Evolutionary conservation across 2,797 vertebrate species (phyloP).

Genomic region (Sebastes trivittatus): DNA sequence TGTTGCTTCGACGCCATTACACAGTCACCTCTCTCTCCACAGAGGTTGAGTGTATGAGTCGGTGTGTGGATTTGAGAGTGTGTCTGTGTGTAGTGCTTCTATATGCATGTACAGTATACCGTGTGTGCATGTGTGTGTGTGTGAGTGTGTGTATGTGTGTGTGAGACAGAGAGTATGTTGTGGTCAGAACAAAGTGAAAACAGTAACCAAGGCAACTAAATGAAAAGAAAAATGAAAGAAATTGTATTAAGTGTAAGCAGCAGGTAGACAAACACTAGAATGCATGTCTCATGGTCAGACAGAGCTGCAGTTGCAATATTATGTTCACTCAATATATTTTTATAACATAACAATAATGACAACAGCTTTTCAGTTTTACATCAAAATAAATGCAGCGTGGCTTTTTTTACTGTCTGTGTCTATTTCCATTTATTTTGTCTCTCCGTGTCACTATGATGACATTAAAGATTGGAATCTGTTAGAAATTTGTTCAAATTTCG

Average conservation of each 20-base stretch:
- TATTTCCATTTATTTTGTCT: not conserved
- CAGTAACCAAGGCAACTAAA: conserved; percentile 27
- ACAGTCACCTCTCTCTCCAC: conserved; percentile 7
- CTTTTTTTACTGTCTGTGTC: not conserved
- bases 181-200: not conserved
- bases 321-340: not conserved
- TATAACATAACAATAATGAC: not conserved
- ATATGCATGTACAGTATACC: not conserved
- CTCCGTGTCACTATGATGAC: not conserved
- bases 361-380: not conserved
- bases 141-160: not conserved
- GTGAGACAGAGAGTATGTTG: not conserved
- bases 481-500: not conserved
- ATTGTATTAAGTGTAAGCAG: not conserved
- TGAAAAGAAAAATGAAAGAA: conserved; percentile 1
- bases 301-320: not conserved
- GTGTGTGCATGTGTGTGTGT: not conserved
- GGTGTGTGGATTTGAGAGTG: not conserved
- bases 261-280: not conserved
- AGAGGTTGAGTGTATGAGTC: not conserved
- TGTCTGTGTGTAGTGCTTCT: not conserved
- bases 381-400: not conserved
- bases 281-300: not conserved
- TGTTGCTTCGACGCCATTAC: conserved; percentile 22
- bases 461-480: not conserved